A percentile compares a stretch with the other conserved stretches of the same genome.
Evolutionary conservation across 2,888 invertebrate genomes (phyloP).

Genomic region (Synergus japonicus): DNA sequence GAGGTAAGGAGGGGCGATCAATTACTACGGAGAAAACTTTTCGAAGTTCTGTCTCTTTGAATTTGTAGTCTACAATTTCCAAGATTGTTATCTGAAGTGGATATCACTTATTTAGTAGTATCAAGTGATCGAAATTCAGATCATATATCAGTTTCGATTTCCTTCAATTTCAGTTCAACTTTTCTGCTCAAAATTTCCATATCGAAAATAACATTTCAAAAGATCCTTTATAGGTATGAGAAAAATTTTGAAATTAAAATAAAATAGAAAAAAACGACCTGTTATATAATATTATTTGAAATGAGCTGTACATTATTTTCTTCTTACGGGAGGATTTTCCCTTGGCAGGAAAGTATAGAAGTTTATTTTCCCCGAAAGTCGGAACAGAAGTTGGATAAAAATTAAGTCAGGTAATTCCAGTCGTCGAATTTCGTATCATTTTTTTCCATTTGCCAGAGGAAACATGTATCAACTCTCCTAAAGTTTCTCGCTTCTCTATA

Average conservation of each 20-base stretch:
- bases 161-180: not conserved
- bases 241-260: not conserved
- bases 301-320: no score
- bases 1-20: not conserved
- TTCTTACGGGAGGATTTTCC: no score
- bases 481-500: not conserved
- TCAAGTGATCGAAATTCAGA: not conserved
- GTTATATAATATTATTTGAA: no score
- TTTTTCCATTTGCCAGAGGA: not conserved
- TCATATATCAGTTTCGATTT: not conserved
- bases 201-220: not conserved
- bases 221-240: not conserved
- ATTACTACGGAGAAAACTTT: conserved; percentile 8
- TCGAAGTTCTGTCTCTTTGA: not conserved
- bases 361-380: not conserved
- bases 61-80: not conserved
- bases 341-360: not conserved
- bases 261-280: no score
- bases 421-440: not conserved
- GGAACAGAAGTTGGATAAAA: not conserved
- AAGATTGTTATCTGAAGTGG: not conserved
- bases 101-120: not conserved
- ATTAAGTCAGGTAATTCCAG: not conserved
- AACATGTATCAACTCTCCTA: not conserved
- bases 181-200: not conserved